Conservation (phyloP, 2,797 vertebrate genomes). For the Enteromius unitaeniatus region DNA sequence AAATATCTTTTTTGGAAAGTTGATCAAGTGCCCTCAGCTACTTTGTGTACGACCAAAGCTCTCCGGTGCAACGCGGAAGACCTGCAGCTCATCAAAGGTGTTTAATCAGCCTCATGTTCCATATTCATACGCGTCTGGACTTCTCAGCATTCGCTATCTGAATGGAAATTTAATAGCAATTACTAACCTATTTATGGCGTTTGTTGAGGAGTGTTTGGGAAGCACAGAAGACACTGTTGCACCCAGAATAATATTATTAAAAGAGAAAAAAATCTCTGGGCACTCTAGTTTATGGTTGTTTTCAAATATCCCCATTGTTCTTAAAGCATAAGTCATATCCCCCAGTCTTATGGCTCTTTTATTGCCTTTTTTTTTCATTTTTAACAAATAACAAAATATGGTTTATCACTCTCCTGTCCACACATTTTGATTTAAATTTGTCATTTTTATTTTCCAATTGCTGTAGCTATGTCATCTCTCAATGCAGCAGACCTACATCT, state of each 20-base stretch:
- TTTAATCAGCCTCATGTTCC: constrained; percentile 38
- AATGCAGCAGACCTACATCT: constrained; percentile 64
- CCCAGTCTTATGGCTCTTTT: constrained; percentile 3
- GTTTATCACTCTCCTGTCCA: constrained; percentile 35
- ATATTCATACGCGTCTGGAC: constrained; percentile 36
- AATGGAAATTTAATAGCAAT: constrained; percentile 63
- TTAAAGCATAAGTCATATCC: constrained; percentile 31
- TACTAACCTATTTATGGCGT: constrained; percentile 61
- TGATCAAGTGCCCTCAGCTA: constrained; percentile 39
- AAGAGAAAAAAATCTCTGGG: constrained; percentile 45
- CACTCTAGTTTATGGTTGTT: constrained; percentile 51
- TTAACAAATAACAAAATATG: constrained; percentile 31
- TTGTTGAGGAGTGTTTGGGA: constrained; percentile 29
- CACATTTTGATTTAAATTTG: constrained; percentile 54
- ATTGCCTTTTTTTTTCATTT: constrained; percentile 44
- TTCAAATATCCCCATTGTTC: constrained; percentile 45
- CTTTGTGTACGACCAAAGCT: constrained; percentile 54
- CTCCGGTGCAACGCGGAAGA: constrained; percentile 27
- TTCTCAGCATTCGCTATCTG: constrained; percentile 64
- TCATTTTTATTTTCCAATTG: constrained; percentile 61
- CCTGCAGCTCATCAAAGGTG: constrained; percentile 25
- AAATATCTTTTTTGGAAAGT: constrained; percentile 33
- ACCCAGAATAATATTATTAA: constrained; percentile 41
- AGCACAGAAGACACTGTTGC: constrained; percentile 38
- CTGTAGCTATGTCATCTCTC: constrained; percentile 57